Conservation (phyloP, 2,888 invertebrate species). For the Himalopsyche japonica region DNA sequence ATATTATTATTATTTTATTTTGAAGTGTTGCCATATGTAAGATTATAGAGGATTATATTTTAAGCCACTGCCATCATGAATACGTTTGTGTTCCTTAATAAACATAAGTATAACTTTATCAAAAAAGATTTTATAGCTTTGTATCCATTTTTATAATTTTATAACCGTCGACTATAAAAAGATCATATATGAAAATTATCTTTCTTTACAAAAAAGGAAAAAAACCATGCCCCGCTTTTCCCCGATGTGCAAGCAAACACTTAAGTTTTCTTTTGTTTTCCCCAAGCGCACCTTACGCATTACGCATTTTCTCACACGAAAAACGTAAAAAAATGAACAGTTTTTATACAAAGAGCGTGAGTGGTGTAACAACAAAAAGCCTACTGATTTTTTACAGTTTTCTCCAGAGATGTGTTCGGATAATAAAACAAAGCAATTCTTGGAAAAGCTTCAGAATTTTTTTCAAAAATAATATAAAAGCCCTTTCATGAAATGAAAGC, state of each 20-base stretch:
- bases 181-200: neutral
- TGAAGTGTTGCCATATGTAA: no score
- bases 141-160: neutral
- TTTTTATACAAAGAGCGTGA: neutral
- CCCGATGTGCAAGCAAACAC: slow-evolving; percentile 16
- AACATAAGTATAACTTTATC: neutral
- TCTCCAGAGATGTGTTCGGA: neutral
- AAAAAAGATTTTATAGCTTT: neutral
- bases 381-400: neutral
- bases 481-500: neutral
- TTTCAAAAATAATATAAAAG: neutral
- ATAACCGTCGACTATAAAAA: neutral
- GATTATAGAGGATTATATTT: neutral
- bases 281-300: slow-evolving; percentile 25
- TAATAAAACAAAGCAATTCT: neutral
- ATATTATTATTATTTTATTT: no score
- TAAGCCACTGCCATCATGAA: neutral
- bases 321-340: neutral
- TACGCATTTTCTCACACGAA: slow-evolving; percentile 15
- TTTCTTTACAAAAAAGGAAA: neutral
- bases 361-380: neutral
- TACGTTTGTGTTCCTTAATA: neutral
- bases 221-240: neutral
- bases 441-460: neutral
- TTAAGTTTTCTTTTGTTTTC: slow-evolving; percentile 16